These are phyloP conservation scores for Ellobius talpinus DNA, from an alignment of 2,113 vertebrate species.

Conservation along the genomic window DNA sequence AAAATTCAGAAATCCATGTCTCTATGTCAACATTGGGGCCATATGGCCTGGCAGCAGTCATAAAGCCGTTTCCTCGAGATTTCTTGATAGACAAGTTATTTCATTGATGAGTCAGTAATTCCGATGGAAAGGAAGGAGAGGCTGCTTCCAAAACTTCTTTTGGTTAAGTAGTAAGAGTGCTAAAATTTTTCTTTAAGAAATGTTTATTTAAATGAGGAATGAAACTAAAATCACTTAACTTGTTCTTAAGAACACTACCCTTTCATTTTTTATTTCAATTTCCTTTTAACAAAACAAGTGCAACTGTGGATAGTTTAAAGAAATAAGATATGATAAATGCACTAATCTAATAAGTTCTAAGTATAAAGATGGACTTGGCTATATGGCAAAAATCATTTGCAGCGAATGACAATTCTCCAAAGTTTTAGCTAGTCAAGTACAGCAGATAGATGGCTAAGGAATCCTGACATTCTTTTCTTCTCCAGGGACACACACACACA, in stretches of 20 bases:
- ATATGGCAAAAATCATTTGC: neutral
- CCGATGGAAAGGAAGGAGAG: neutral
- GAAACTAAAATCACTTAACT: conserved; percentile 39
- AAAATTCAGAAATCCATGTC: neutral
- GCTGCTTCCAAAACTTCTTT: conserved; percentile 47
- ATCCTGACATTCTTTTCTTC: neutral
- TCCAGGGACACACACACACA: neutral
- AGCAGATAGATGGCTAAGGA: conserved; percentile 7
- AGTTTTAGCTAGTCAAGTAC: conserved; percentile 39
- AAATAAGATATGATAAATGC: neutral
- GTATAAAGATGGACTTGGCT: neutral
- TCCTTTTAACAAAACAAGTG: neutral
- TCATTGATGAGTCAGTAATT: neutral
- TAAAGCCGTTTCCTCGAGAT: neutral
- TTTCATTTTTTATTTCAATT: conserved; percentile 42
- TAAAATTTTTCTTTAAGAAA: conserved; percentile 28
- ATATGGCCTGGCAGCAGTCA: neutral
- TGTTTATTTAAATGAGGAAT: conserved; percentile 42
- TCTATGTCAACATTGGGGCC: neutral
- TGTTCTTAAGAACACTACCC: conserved; percentile 21
- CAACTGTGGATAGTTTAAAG: conserved; percentile 27
- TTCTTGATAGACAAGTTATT: conserved; percentile 51
- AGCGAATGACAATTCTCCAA: neutral
- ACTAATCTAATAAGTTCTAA: conserved; percentile 41
- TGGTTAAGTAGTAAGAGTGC: neutral